phyloP scores from a whole-genome alignment of 2,113 vertebrate species.

The Megaceryle maxima region DNA sequence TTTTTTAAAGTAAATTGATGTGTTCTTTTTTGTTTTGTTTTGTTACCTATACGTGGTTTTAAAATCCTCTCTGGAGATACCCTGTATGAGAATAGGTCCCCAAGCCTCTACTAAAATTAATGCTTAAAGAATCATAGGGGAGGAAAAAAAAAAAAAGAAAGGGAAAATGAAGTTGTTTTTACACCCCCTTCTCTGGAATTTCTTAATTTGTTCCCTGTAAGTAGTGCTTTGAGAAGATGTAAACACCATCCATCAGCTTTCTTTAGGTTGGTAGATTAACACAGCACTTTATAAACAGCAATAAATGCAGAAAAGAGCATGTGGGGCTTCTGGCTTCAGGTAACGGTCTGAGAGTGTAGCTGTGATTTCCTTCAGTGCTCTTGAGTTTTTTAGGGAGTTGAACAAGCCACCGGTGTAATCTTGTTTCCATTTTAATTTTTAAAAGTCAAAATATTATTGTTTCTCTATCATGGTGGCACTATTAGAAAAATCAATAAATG shows the following conservation, averaged over 20 bases:
- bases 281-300: neutral
- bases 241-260: neutral
- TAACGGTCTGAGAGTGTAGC: neutral
- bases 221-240: neutral
- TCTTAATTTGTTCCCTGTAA: neutral
- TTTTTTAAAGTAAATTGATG: neutral
- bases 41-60: neutral
- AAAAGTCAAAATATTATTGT: neutral
- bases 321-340: neutral
- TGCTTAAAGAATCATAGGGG: neutral
- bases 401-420: neutral
- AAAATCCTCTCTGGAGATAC: neutral
- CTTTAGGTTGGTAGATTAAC: neutral
- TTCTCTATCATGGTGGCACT: neutral
- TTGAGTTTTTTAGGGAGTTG: neutral
- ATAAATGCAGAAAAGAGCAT: neutral
- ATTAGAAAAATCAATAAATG: neutral
- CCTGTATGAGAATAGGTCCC: neutral
- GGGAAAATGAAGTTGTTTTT: neutral
- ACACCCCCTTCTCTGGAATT: neutral
- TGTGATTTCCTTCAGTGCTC: neutral
- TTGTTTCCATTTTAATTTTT: neutral
- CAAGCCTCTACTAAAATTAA: neutral
- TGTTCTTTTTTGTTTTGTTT: neutral
- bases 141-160: neutral